Percentiles rank a stretch among this genome's conserved stretches.
These are phyloP conservation scores for Oreochromis mossambicus DNA, from an alignment of 2,797 vertebrate genomes.

Conservation along the genomic window DNA sequence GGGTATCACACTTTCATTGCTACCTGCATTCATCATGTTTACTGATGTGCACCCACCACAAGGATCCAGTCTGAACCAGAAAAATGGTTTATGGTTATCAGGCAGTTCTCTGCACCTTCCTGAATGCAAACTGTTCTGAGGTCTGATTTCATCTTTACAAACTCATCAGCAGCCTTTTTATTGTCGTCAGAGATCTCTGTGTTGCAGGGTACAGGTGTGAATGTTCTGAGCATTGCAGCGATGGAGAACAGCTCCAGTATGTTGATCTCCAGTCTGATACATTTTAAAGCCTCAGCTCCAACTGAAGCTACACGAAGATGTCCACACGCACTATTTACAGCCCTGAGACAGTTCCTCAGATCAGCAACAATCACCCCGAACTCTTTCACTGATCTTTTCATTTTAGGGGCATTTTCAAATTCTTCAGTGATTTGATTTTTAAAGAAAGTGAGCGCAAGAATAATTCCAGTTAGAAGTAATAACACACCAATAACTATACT, in stretches of 20 bases:
- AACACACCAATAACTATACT: not conserved
- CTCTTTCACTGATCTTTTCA: not conserved
- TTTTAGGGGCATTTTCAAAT: not conserved
- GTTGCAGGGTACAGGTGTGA: not conserved
- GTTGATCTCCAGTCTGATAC: not conserved
- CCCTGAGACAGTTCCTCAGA: not conserved
- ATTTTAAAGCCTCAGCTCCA: not conserved
- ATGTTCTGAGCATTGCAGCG: not conserved
- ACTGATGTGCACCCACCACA: too few species aligned
- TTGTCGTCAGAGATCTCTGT: not conserved
- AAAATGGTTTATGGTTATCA: too few species aligned
- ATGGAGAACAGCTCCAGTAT: not conserved
- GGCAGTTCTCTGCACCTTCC: not conserved
- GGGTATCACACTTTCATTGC: too few species aligned
- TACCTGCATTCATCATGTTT: too few species aligned
- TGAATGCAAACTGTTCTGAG: not conserved
- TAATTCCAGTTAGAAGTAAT: not conserved
- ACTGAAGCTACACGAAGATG: not conserved
- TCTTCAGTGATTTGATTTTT: not conserved
- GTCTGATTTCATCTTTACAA: not conserved
- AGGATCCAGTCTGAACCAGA: too few species aligned
- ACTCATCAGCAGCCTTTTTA: not conserved
- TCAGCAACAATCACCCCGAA: not conserved
- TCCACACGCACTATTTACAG: not conserved
- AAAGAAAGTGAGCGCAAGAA: not conserved